These are phyloP conservation scores for Azorinus chamasolen DNA, from an alignment of 2,888 invertebrate genomes.

Conservation along the genomic window DNA sequence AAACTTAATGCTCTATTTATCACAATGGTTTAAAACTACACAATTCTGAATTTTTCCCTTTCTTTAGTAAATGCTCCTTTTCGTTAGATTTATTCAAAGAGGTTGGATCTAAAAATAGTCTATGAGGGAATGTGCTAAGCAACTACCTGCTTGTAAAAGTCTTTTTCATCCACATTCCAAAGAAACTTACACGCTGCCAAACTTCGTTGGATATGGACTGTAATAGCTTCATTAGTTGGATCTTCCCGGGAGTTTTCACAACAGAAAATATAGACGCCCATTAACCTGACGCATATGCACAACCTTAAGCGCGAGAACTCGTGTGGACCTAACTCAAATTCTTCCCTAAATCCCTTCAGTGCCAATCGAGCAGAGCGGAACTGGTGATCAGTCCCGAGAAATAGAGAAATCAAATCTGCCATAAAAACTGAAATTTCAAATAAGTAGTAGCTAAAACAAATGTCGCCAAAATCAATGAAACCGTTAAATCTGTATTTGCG, in stretches of 20 bases:
- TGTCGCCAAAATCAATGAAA: conserved; percentile 52
- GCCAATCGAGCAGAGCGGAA: conserved; percentile 20
- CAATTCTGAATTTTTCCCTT: too few species aligned
- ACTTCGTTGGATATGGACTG: conserved; percentile 19
- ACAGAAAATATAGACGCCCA: conserved; percentile 40
- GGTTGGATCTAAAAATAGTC: too few species aligned
- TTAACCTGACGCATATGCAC: conserved; percentile 32
- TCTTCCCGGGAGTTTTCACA: conserved; percentile 11
- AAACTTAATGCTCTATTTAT: too few species aligned
- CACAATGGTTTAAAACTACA: too few species aligned
- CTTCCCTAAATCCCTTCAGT: conserved; percentile 22
- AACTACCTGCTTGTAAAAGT: conserved; percentile 2
- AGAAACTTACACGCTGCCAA: conserved; percentile 20
- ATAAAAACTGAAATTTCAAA: conserved; percentile 47
- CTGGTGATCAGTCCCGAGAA: conserved; percentile 6
- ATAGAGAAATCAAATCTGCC: conserved; percentile 50
- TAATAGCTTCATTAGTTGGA: conserved; percentile 36
- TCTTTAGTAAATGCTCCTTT: too few species aligned
- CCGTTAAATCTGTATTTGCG: conserved; percentile 24
- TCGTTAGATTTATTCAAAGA: too few species aligned
- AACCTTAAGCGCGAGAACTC: conserved; percentile 33
- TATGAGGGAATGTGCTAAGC: too few species aligned
- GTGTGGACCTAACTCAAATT: conserved; percentile 22
- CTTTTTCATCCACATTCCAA: conserved; percentile 30
- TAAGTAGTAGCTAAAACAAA: conserved; percentile 38